Percentiles rank a stretch among this genome's conserved stretches.
These are phyloP conservation scores for Euleptes europaea DNA, from an alignment of 2,113 vertebrate species.

Conservation along the genomic window DNA sequence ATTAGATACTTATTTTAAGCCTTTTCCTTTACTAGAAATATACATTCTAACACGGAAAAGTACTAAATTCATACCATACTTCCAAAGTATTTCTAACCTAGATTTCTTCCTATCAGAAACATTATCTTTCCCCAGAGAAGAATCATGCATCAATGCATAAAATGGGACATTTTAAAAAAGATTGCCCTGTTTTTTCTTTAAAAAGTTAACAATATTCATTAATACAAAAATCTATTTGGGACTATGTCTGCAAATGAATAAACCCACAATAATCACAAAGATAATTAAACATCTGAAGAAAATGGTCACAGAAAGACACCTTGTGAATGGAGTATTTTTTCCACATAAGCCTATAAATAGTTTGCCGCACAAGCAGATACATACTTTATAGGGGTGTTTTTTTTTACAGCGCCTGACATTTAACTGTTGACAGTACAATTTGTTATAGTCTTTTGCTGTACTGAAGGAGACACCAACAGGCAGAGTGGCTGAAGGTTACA, in stretches of 20 bases:
- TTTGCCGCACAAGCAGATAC: slow-evolving; percentile 11
- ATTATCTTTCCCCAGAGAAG: background rate
- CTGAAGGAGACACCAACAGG: slow-evolving; percentile 46
- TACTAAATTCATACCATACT: background rate
- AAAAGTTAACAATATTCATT: slow-evolving; percentile 20
- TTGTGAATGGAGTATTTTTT: background rate
- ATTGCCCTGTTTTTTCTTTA: slow-evolving; percentile 16
- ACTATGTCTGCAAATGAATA: slow-evolving; percentile 32
- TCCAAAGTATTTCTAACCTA: slow-evolving; percentile 14
- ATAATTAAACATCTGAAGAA: slow-evolving; percentile 33
- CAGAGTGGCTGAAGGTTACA: slow-evolving; percentile 42
- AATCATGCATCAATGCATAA: background rate
- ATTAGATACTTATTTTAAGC: slow-evolving; percentile 11
- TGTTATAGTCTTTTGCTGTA: slow-evolving; percentile 10
- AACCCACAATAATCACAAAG: slow-evolving; percentile 20
- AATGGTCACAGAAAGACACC: background rate
- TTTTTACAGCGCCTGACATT: slow-evolving; percentile 36
- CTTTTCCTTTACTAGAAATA: background rate
- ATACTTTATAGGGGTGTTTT: background rate
- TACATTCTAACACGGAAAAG: background rate
- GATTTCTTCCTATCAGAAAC: slow-evolving; percentile 19
- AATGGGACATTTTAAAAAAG: slow-evolving; percentile 33
- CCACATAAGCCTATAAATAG: slow-evolving; percentile 1
- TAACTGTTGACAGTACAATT: slow-evolving; percentile 24
- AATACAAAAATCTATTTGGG: slow-evolving; percentile 15